Evolutionary conservation across 2,888 invertebrate genomes (phyloP).

Genomic region (Willowsia nigromaculata): DNA sequence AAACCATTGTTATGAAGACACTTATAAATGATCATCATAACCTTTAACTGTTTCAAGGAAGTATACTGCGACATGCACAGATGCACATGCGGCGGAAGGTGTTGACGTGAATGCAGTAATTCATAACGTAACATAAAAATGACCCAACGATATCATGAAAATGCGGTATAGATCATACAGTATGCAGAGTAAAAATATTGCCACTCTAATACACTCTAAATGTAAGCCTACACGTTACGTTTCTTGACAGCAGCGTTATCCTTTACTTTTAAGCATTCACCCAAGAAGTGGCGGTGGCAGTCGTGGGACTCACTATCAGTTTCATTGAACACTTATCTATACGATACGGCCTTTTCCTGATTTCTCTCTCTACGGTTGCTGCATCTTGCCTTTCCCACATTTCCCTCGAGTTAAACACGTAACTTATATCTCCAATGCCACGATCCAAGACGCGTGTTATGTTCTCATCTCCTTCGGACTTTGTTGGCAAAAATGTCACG

Average conservation of each 20-base stretch:
- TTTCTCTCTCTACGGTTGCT: background rate
- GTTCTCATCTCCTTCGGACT: background rate
- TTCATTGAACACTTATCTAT: background rate
- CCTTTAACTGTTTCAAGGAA: background rate
- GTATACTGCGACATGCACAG: background rate
- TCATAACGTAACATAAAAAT: background rate
- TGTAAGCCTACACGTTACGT: no score
- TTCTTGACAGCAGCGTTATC: background rate
- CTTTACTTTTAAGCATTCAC: background rate
- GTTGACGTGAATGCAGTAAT: slow-evolving; percentile 4
- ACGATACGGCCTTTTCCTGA: background rate
- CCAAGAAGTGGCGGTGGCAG: background rate
- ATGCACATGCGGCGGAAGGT: background rate
- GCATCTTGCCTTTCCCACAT: background rate
- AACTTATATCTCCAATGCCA: background rate
- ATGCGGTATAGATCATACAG: no score
- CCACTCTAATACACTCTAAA: no score
- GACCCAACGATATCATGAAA: no score
- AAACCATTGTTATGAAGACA: no score
- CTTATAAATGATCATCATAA: no score
- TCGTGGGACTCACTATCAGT: no score
- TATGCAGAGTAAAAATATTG: no score
- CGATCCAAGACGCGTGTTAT: background rate
- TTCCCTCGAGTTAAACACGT: background rate
- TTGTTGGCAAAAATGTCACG: background rate